These are phyloP conservation scores for Cotesia typhae DNA, from an alignment of 1,140 invertebrate genomes.

Conservation along the genomic window DNA sequence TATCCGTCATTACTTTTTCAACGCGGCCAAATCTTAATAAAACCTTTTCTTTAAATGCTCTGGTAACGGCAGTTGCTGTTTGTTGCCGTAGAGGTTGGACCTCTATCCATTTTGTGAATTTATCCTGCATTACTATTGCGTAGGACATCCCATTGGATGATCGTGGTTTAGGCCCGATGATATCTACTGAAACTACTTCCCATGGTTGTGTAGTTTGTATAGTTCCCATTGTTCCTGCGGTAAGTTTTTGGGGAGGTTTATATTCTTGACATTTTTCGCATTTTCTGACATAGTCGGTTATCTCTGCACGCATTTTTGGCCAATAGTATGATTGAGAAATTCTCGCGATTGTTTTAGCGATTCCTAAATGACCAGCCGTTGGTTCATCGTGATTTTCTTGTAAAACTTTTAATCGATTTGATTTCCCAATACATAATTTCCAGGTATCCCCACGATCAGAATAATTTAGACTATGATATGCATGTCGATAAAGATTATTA, in stretches of 20 bases:
- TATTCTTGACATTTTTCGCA: constrained; percentile 23
- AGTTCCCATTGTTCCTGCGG: constrained; percentile 18
- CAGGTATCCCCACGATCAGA: constrained; percentile 29
- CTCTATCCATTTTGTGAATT: constrained; percentile 34
- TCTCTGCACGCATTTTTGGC: constrained; percentile 34
- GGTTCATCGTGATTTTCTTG: constrained; percentile 35
- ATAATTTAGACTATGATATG: constrained; percentile 18
- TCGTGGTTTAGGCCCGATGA: too few relatives aligned
- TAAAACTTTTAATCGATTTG: background rate
- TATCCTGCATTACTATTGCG: constrained; percentile 26
- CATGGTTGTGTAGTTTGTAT: constrained; percentile 2
- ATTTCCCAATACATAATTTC: constrained; percentile 33
- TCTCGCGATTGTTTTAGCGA: constrained; percentile 39
- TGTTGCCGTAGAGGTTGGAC: constrained; percentile 40
- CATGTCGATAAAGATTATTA: constrained; percentile 26
- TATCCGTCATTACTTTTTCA: constrained; percentile 54
- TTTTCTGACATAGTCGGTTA: constrained; percentile 35
- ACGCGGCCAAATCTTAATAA: constrained; percentile 52
- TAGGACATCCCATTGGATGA: background rate
- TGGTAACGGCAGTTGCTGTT: constrained; percentile 39
- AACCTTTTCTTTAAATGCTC: constrained; percentile 44
- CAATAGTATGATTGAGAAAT: constrained; percentile 40
- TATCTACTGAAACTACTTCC: background rate
- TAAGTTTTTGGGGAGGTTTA: constrained; percentile 1
- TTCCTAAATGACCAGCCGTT: constrained; percentile 41